Base-by-base conservation (phyloP, 1,140 invertebrate species). In the Octopus sinensis region DNA sequence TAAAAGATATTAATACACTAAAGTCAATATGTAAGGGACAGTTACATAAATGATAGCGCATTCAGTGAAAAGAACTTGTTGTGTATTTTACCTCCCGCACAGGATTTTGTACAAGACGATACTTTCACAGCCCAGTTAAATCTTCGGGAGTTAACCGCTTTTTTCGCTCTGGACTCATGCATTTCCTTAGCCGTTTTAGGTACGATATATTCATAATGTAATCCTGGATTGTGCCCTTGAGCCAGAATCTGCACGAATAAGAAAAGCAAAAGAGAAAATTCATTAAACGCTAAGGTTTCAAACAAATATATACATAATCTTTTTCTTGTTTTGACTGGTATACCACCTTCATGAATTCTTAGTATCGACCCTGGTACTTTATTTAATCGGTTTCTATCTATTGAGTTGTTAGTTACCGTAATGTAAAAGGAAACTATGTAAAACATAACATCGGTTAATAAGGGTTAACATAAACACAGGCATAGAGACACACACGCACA, bases 121-220 rank as follows among this genome's bases (percentile, higher is more conserved):
- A 85, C 54, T 52, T 83, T 83, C 43, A 85, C 82, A 54, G 80
- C 86, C 86, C 86, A 87, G 13, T 82, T 86, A 75, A 82, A 85
- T 71, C 84, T 85, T 17, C 5, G 68, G 0, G 13, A n/a, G 53
- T 10, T 6, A 30, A 13, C 12, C 6, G 43, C 12, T 9, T 51
- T 56, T 17, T 23, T 62, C 84, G 79, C 6, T 76, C 68, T 23
- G 54, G 56, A 62, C 80, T 78, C n/a, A 12, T 54, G 73, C 56
- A n/a, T 62, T 51, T 80, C 73, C 17, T 77, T 73, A 6, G 17
- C 30, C 30, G 82, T 79, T 23, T 84, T 86, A 5, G 86, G 86
- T 53, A 88, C 79, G 12, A 86, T 85, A 79, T 88, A 88, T 79
- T 87, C 84, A 83, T 88, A 88, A 53, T 81, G 78, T 4, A 88